Conservation (phyloP, 2,888 invertebrate genomes). For the Drosophila macrothrix region DNA sequence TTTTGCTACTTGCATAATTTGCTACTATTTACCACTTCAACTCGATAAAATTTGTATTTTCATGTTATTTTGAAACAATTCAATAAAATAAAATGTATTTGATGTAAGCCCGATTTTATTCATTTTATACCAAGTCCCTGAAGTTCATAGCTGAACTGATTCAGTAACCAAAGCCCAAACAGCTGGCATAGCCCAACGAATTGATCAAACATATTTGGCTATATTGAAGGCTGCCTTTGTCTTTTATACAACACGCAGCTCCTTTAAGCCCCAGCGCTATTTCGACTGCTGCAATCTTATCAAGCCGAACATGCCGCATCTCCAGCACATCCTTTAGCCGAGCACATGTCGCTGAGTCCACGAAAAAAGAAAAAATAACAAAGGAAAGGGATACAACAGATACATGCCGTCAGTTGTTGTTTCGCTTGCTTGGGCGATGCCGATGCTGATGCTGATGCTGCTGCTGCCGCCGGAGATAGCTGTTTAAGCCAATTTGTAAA, state of each 20-base stretch:
- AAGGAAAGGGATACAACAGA: slow-evolving; percentile 43
- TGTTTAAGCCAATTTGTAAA: slow-evolving; percentile 82
- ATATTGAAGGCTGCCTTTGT: slow-evolving; percentile 26
- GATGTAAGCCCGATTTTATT: not conserved
- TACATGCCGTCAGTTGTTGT: slow-evolving; percentile 54
- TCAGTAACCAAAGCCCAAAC: slow-evolving; percentile 12
- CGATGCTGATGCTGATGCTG: slow-evolving; percentile 1
- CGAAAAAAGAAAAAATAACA: slow-evolving; percentile 9
- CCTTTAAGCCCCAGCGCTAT: slow-evolving; percentile 18
- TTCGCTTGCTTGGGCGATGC: slow-evolving; percentile 5
- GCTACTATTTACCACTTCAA: not conserved
- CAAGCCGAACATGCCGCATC: slow-evolving; percentile 65
- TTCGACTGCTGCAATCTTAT: slow-evolving; percentile 62
- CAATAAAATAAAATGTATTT: not conserved
- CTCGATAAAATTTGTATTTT: not conserved
- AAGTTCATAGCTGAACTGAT: not conserved
- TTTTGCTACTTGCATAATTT: not conserved
- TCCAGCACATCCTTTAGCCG: slow-evolving; percentile 41
- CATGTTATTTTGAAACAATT: not conserved
- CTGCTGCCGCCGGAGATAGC: slow-evolving; percentile 51
- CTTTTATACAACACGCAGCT: slow-evolving; percentile 27
- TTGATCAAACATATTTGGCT: slow-evolving; percentile 26
- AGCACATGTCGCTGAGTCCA: slow-evolving; percentile 39
- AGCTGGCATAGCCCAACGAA: slow-evolving; percentile 39
- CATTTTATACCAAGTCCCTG: not conserved